A percentile compares a stretch with the other conserved stretches of the same genome.
These are phyloP conservation scores for Poeciliopsis turrubarensis DNA, from an alignment of 2,113 vertebrate species.

Conservation along the genomic window DNA sequence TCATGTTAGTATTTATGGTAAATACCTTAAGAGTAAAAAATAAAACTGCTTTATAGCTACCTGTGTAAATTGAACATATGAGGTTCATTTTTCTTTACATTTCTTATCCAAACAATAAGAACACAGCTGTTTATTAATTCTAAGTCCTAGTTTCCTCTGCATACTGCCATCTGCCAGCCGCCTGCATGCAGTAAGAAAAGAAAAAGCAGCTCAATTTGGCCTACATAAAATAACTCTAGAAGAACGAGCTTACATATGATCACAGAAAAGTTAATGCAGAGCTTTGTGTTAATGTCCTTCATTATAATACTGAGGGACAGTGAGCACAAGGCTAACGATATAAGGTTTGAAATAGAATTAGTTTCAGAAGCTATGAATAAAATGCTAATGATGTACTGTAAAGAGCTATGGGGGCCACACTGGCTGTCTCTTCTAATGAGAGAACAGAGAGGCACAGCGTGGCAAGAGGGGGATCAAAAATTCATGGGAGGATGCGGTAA, in stretches of 20 bases:
- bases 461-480: slow-evolving; percentile 55
- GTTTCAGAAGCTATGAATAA: slow-evolving; percentile 50
- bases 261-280: slow-evolving; percentile 15
- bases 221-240: slow-evolving; percentile 34
- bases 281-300: slow-evolving; percentile 42
- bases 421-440: slow-evolving; percentile 65
- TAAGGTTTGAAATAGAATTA: slow-evolving; percentile 38
- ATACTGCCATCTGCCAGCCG: slow-evolving; percentile 19
- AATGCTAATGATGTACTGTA: slow-evolving; percentile 64
- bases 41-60: neutral
- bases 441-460: slow-evolving; percentile 32
- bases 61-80: slow-evolving; percentile 7
- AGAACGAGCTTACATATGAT: slow-evolving; percentile 21
- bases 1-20: neutral
- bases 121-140: slow-evolving; percentile 27
- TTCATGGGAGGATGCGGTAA: slow-evolving; percentile 47
- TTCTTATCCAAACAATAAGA: neutral
- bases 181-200: slow-evolving; percentile 1
- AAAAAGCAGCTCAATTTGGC: slow-evolving; percentile 22
- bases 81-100: slow-evolving; percentile 19
- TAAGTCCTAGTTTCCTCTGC: slow-evolving; percentile 3
- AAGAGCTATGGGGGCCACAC: slow-evolving; percentile 49
- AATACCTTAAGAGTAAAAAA: neutral
- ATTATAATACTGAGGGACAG: slow-evolving; percentile 41
- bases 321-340: slow-evolving; percentile 45